A percentile compares a stretch with the other conserved stretches of the same genome.
phyloP scores from a whole-genome alignment of 2,888 invertebrate species.

The Brenthis hecate region DNA sequence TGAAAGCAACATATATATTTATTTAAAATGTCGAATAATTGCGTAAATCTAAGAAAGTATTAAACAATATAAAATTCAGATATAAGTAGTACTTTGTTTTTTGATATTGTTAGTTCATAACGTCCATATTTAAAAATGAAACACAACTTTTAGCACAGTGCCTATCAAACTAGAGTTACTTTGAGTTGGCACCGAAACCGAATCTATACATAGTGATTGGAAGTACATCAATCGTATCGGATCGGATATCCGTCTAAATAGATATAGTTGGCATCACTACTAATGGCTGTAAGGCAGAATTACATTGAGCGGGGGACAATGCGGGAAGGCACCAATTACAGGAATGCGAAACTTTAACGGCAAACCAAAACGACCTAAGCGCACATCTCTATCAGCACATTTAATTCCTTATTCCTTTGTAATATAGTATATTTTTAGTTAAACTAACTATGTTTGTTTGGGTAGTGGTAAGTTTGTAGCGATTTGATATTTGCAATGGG shows the following conservation, averaged over 20 bases:
- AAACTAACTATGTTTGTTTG: slow-evolving; percentile 22
- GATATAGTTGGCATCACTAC: slow-evolving; percentile 22
- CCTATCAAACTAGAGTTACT: too few relatives aligned
- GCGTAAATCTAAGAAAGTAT: too few relatives aligned
- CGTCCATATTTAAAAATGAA: too few relatives aligned
- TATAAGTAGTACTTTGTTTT: too few relatives aligned
- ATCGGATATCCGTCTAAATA: slow-evolving; percentile 19
- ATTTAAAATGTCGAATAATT: too few relatives aligned
- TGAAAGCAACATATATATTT: too few relatives aligned
- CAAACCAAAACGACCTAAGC: slow-evolving; percentile 35
- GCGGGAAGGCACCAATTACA: slow-evolving; percentile 68
- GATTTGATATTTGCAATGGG: slow-evolving; percentile 63
- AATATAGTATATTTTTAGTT: slow-evolving; percentile 34
- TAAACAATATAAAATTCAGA: too few relatives aligned
- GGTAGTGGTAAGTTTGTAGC: slow-evolving; percentile 26
- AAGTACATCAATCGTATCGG: background rate
- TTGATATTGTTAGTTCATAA: too few relatives aligned
- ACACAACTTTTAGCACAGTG: too few relatives aligned
- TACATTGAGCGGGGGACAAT: slow-evolving; percentile 54
- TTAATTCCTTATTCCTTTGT: background rate
- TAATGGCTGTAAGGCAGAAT: slow-evolving; percentile 47
- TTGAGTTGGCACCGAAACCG: too few relatives aligned
- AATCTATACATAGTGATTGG: too few relatives aligned
- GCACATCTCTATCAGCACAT: background rate
- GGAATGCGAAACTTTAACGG: slow-evolving; percentile 48